A percentile compares a stretch with the other conserved stretches of the same genome.
These are phyloP conservation scores for Esox lucius DNA, from an alignment of 2,797 vertebrate genomes.

Conservation along the genomic window DNA sequence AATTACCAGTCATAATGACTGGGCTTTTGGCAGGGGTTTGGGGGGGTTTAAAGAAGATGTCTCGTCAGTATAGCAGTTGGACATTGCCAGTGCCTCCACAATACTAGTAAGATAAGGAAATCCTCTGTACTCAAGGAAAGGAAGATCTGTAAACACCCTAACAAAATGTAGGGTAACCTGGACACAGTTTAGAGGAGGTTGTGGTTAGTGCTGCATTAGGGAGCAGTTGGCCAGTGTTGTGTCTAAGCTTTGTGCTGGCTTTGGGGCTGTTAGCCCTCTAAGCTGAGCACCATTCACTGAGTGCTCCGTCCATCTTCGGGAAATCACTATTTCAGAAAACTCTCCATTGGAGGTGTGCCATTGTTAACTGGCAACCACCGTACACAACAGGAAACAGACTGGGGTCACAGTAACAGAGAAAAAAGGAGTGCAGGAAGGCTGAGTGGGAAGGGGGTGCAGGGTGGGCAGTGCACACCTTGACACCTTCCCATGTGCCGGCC, in stretches of 20 bases:
- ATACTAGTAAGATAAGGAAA: not conserved
- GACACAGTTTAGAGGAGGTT: conserved; percentile 17
- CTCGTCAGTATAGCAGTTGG: not conserved
- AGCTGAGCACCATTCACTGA: conserved; percentile 45
- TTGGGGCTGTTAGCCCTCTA: conserved; percentile 35
- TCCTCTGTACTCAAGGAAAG: not conserved
- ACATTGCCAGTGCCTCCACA: not conserved
- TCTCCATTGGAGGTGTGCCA: conserved; percentile 73
- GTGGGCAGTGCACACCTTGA: conserved; percentile 15
- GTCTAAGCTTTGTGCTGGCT: conserved; percentile 39
- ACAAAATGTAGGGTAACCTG: not conserved
- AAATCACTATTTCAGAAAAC: conserved; percentile 50
- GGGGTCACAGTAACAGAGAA: conserved; percentile 79
- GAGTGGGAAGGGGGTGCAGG: conserved; percentile 49
- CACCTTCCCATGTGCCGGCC: conserved; percentile 19
- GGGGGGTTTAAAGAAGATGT: not conserved
- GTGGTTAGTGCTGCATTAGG: conserved; percentile 33
- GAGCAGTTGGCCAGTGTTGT: conserved; percentile 44
- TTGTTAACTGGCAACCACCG: conserved; percentile 84
- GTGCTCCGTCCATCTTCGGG: conserved; percentile 25
- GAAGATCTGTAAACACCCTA: not conserved
- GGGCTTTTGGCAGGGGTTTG: conserved; percentile 1
- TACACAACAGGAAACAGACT: conserved; percentile 95
- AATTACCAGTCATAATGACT: conserved; percentile 13
- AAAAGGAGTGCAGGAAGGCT: conserved; percentile 81